Base-by-base conservation (phyloP, 2,888 invertebrate genomes). In the Incurvaria masculella region DNA sequence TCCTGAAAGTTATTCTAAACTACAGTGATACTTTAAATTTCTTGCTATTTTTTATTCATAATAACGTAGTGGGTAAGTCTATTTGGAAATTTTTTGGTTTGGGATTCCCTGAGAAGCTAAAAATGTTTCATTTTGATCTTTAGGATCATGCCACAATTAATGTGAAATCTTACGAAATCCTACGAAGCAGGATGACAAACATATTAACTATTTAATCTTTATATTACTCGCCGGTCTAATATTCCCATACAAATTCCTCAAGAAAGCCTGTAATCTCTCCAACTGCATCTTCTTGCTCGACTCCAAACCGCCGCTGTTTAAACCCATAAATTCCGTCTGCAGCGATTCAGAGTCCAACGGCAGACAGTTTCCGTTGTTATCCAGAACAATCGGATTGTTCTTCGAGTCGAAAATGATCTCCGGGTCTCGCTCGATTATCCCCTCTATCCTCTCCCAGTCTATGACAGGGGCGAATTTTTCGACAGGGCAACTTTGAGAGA, bases 341-440 rank as follows among this genome's bases (percentile, higher is more conserved):
- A 20, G 42, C 19, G 17, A 19, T 19, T 43, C 23, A 21, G 21
- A 14, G 17, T 23, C 18, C n/a, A 44, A 11, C n/a, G 18, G 18
- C 4, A 33, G 33, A 14, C 33, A 14, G 8, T 33, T 4, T 6
- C 21, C 38, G 5, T 38, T 45, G 11, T 18, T 5, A 38, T 38
- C n/a, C n/a, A 21, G 18, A 39, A 72, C 57, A 8, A 71, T 69
- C 11, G 74, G 74, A 52, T 72, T 72, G 41, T 74, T 68, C 18
- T 76, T 68, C 10, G 60, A 54, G 62, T 78, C 76, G 58, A 78
- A 78, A 51, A 78, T 76, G 1, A 78, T 76, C 54, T 78, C 78
- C 2, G 76, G 74, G 58, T 78, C 75, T 41, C 75, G 74, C 44
- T 75, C 75, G n/a, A 78, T 78, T 1, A 72, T 72, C 46, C 74